These are phyloP conservation scores for Betta splendens DNA, from an alignment of 2,797 vertebrate species.

Conservation along the genomic window DNA sequence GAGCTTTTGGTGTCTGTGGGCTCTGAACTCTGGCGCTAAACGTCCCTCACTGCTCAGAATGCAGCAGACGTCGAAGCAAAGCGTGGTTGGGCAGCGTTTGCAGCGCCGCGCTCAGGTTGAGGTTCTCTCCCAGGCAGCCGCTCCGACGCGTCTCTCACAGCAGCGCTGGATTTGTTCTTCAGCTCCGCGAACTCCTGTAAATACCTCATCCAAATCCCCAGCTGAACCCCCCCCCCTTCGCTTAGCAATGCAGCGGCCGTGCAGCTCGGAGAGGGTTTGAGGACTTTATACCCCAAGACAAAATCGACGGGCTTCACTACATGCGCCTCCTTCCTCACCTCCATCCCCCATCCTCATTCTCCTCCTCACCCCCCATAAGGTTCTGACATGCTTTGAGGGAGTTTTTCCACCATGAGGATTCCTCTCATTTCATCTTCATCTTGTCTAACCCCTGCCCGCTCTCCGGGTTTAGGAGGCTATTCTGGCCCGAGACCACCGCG, in stretches of 20 bases:
- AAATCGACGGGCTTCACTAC: conserved; percentile 9
- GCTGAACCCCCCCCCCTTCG: conserved; percentile 1
- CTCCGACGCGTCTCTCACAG: background rate
- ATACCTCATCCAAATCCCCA: background rate
- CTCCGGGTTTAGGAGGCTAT: conserved; percentile 29
- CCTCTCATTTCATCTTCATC: conserved; percentile 20
- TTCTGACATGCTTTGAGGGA: conserved; percentile 37
- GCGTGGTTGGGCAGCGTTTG: conserved; percentile 5
- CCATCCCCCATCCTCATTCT: conserved; percentile 1
- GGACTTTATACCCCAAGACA: conserved; percentile 18
- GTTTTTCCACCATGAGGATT: conserved; percentile 15
- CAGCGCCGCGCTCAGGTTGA: conserved; percentile 2
- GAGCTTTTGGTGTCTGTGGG: background rate
- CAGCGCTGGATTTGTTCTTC: background rate
- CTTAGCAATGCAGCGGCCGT: conserved; percentile 1
- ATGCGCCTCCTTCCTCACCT: conserved; percentile 7
- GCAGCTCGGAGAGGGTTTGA: conserved; percentile 1
- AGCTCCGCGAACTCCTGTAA: conserved; percentile 7
- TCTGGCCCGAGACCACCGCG: conserved; percentile 30
- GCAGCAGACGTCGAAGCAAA: no score
- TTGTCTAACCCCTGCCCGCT: conserved; percentile 5
- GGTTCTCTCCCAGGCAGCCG: conserved; percentile 2
- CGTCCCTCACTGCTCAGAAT: background rate
- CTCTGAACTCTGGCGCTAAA: background rate
- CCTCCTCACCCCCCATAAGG: background rate